Conservation (phyloP, 2,888 invertebrate species). For the Nasonia oneida region DNA sequence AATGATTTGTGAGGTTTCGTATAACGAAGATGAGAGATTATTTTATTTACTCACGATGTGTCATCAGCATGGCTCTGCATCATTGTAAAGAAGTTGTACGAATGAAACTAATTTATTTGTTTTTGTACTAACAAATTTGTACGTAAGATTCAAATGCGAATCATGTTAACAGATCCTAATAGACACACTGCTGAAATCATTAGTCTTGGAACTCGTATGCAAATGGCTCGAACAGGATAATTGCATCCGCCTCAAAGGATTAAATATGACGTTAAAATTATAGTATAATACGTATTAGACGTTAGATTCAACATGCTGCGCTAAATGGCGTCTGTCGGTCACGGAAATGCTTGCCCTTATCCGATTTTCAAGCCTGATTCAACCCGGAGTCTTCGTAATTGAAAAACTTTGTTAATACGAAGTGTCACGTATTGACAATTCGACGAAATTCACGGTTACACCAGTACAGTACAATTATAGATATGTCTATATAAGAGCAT, state of each 20-base stretch:
- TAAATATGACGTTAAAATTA: conserved; percentile 27
- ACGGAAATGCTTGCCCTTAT: conserved; percentile 9
- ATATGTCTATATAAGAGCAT: too few relatives aligned
- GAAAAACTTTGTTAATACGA: neutral
- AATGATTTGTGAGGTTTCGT: too few relatives aligned
- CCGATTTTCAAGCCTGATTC: neutral
- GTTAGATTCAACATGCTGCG: neutral
- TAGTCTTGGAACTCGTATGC: neutral
- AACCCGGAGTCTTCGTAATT: neutral
- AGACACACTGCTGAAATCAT: too few relatives aligned
- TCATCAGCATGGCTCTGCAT: too few relatives aligned
- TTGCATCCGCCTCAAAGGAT: conserved; percentile 10
- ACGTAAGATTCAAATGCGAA: too few relatives aligned
- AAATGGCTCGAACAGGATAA: conserved; percentile 4
- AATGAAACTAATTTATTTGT: neutral
- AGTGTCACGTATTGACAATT: neutral
- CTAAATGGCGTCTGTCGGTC: conserved; percentile 16
- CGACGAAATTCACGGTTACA: neutral
- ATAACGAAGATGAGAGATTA: too few relatives aligned
- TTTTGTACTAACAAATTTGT: too few relatives aligned
- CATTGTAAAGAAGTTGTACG: too few relatives aligned
- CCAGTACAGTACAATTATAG: too few relatives aligned
- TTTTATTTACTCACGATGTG: too few relatives aligned
- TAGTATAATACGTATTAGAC: conserved; percentile 7
- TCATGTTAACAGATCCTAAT: too few relatives aligned